Evolutionary conservation across 2,888 invertebrate genomes (phyloP).

Genomic region (Flabesymbios commensalis): DNA sequence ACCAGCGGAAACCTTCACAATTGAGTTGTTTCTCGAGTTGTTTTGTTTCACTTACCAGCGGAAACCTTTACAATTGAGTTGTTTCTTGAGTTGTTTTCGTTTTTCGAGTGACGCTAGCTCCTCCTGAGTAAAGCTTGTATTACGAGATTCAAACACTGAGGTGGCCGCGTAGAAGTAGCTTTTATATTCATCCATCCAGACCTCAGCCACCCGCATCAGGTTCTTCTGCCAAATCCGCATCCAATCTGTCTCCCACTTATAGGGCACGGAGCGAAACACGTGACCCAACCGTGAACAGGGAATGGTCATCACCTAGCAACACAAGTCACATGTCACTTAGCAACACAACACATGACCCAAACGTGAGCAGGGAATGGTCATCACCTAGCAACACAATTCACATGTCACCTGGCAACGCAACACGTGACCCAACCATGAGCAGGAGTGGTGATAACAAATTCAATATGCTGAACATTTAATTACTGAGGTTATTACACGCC

Average conservation of each 20-base stretch:
- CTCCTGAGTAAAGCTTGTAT: slow-evolving; percentile 20
- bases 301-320: slow-evolving; percentile 38
- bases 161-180: slow-evolving; percentile 39
- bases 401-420: too few relatives aligned
- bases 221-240: slow-evolving; percentile 37
- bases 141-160: slow-evolving; percentile 30
- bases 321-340: too few relatives aligned
- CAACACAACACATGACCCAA: too few relatives aligned
- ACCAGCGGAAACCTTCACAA: too few relatives aligned
- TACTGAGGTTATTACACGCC: too few relatives aligned
- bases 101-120: slow-evolving; percentile 28
- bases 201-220: slow-evolving; percentile 38
- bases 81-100: slow-evolving; percentile 75
- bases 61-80: slow-evolving; percentile 81
- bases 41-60: slow-evolving; percentile 78
- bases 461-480: too few relatives aligned
- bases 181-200: slow-evolving; percentile 38
- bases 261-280: slow-evolving; percentile 39
- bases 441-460: too few relatives aligned
- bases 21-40: too few relatives aligned
- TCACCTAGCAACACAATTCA: too few relatives aligned
- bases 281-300: slow-evolving; percentile 41
- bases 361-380: too few relatives aligned
- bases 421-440: too few relatives aligned
- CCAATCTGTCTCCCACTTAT: slow-evolving; percentile 36